Conservation (phyloP, 2,797 vertebrate species). For the Coluber constrictor region DNA sequence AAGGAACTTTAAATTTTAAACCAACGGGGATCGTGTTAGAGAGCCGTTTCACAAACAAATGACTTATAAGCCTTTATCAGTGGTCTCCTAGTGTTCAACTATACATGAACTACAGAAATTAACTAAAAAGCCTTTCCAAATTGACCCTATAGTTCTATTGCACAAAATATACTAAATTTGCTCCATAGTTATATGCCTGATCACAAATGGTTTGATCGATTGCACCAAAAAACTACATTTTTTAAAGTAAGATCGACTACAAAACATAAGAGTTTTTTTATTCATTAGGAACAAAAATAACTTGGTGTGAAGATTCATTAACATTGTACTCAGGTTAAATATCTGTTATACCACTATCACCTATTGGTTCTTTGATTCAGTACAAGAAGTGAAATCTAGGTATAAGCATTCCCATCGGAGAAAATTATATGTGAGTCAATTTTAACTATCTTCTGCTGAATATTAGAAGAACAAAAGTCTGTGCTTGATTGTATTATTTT, state of each 20-base stretch:
- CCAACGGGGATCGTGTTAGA: background rate
- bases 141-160: background rate
- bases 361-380: background rate
- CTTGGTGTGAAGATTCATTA: background rate
- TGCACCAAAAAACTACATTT: background rate
- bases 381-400: background rate
- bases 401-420: background rate
- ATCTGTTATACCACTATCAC: background rate
- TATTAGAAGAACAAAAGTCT: background rate
- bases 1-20: slow-evolving; percentile 18
- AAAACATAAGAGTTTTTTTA: fast-evolving
- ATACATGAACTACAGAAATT: background rate
- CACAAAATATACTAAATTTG: background rate
- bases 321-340: background rate
- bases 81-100: fast-evolving
- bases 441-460: background rate
- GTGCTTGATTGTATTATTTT: background rate
- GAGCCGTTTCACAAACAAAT: background rate
- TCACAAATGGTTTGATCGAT: background rate
- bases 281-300: background rate
- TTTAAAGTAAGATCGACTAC: background rate
- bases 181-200: background rate
- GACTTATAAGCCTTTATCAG: background rate
- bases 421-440: background rate
- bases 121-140: background rate